phyloP scores from a whole-genome alignment of 2,888 invertebrate genomes.

The Tiliacea aurago region DNA sequence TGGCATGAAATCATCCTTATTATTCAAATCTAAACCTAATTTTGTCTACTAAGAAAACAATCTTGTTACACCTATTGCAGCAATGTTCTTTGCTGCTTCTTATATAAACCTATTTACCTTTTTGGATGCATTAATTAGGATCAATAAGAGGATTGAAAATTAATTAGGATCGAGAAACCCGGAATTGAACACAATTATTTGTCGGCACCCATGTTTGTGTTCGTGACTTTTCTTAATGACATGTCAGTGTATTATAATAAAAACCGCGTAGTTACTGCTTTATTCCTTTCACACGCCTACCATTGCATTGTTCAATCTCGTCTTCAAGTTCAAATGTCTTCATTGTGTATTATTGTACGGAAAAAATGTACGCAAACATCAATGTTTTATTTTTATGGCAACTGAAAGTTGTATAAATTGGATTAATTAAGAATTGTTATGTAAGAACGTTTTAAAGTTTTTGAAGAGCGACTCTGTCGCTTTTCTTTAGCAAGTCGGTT shows the following conservation, averaged over 20 bases:
- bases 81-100: background rate
- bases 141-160: no score
- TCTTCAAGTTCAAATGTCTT: constrained; percentile 64
- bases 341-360: constrained; percentile 51
- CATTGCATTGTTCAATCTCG: constrained; percentile 50
- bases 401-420: constrained; percentile 54
- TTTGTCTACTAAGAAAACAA: no score
- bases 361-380: constrained; percentile 55
- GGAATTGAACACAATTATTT: constrained; percentile 29
- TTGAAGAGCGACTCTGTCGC: background rate
- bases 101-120: background rate
- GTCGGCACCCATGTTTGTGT: constrained; percentile 13
- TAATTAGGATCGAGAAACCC: constrained; percentile 4
- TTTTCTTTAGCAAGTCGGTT: background rate
- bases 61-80: background rate
- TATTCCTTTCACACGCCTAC: constrained; percentile 63
- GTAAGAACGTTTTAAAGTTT: constrained; percentile 19
- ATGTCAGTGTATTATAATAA: constrained; percentile 35
- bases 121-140: background rate
- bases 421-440: constrained; percentile 46
- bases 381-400: constrained; percentile 40
- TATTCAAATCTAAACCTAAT: background rate
- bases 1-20: background rate
- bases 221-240: constrained; percentile 52
- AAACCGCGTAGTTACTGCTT: constrained; percentile 64